Evolutionary conservation across 2,113 vertebrate genomes (phyloP).

Genomic region (Pithys albifrons): DNA sequence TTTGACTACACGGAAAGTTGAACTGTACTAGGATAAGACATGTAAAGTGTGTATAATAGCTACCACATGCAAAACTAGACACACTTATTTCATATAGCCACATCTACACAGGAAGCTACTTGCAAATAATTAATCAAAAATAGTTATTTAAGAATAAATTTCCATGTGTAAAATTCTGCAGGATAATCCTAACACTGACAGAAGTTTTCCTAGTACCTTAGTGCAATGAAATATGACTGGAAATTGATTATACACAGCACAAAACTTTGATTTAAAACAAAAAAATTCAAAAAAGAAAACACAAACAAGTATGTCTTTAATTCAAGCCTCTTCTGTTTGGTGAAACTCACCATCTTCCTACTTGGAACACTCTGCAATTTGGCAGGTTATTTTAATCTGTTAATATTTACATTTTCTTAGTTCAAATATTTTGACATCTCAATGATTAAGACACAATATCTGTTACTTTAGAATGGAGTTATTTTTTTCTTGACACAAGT

Average conservation of each 20-base stretch:
- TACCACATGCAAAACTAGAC: neutral
- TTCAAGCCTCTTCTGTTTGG: neutral
- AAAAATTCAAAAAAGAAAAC: neutral
- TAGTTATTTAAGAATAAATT: neutral
- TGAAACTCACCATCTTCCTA: neutral
- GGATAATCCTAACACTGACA: neutral
- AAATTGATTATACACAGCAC: neutral
- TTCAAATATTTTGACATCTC: slow-evolving; percentile 63
- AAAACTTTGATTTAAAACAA: neutral
- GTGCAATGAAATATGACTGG: accelerated
- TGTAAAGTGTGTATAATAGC: neutral
- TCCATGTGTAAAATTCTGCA: neutral
- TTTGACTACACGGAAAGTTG: neutral
- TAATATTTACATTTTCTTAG: slow-evolving; percentile 45
- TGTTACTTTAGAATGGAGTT: neutral
- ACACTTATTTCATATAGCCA: neutral
- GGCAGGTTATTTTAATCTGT: neutral
- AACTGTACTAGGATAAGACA: neutral
- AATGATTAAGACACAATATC: neutral
- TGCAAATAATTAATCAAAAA: neutral
- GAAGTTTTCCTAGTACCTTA: neutral
- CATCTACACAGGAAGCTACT: neutral
- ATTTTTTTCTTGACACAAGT: neutral
- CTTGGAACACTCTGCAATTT: neutral
- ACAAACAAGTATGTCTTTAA: neutral